Evolutionary conservation across 1,140 invertebrate species (phyloP).

Genomic region (Trichonephila inaurata): DNA sequence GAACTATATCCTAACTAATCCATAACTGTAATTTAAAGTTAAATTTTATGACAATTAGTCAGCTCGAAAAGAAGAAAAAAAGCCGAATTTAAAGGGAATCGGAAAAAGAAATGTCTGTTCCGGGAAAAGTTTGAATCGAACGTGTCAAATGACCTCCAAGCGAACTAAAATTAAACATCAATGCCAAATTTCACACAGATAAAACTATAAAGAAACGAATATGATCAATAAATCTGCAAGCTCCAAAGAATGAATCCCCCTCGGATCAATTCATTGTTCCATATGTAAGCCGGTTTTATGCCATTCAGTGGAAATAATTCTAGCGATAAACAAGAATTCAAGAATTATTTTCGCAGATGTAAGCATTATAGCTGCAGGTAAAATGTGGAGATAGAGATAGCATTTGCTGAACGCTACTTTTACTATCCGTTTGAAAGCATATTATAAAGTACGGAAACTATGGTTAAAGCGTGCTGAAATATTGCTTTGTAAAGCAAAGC

Average conservation of each 20-base stretch:
- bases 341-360: conserved; percentile 9
- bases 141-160: too few relatives aligned
- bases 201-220: too few relatives aligned
- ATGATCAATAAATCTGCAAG: not conserved
- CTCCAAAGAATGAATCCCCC: not conserved
- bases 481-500: not conserved
- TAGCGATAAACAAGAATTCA: conserved; percentile 10
- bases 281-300: not conserved
- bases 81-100: too few relatives aligned
- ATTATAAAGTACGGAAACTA: not conserved
- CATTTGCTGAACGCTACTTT: not conserved
- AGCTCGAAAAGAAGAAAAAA: too few relatives aligned
- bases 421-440: not conserved
- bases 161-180: too few relatives aligned
- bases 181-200: too few relatives aligned
- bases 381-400: not conserved
- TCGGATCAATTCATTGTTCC: not conserved
- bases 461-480: not conserved
- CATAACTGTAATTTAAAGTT: too few relatives aligned
- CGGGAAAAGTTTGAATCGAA: too few relatives aligned
- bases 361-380: conserved; percentile 6
- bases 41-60: too few relatives aligned
- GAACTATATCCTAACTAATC: too few relatives aligned
- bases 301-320: not conserved
- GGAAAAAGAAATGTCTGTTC: too few relatives aligned